Evolutionary conservation across 2,113 vertebrate species (phyloP).

Genomic region (Sturnira hondurensis): DNA sequence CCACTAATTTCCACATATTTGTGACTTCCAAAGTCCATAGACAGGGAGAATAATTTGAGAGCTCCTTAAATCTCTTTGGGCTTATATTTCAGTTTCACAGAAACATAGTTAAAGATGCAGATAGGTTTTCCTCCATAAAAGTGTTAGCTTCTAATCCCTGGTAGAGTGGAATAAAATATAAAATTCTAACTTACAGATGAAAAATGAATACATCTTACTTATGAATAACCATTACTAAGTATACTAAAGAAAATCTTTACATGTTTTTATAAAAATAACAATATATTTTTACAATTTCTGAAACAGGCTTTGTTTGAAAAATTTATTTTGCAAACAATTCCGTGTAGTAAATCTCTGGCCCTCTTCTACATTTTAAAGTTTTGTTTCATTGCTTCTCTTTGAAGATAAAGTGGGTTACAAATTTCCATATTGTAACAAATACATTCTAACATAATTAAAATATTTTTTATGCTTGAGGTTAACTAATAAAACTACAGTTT

Average conservation of each 20-base stretch:
- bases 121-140: not conserved
- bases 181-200: not conserved
- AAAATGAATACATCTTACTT: not conserved
- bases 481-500: constrained; percentile 28
- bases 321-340: constrained; percentile 14
- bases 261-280: not conserved
- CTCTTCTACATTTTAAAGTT: not conserved
- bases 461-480: not conserved
- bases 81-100: not conserved
- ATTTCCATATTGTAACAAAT: not conserved
- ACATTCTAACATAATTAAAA: constrained; percentile 30
- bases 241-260: constrained; percentile 14
- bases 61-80: not conserved
- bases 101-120: constrained; percentile 3
- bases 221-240: not conserved
- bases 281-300: not conserved
- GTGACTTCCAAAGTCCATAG: not conserved
- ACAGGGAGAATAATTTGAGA: not conserved
- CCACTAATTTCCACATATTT: not conserved
- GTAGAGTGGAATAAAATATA: not conserved
- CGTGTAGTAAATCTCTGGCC: not conserved
- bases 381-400: not conserved
- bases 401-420: not conserved
- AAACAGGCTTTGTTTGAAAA: not conserved
- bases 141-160: not conserved